Percentiles rank a stretch among this genome's conserved stretches.
phyloP scores from a whole-genome alignment of 2,113 vertebrate genomes.

The Procavia capensis region DNA sequence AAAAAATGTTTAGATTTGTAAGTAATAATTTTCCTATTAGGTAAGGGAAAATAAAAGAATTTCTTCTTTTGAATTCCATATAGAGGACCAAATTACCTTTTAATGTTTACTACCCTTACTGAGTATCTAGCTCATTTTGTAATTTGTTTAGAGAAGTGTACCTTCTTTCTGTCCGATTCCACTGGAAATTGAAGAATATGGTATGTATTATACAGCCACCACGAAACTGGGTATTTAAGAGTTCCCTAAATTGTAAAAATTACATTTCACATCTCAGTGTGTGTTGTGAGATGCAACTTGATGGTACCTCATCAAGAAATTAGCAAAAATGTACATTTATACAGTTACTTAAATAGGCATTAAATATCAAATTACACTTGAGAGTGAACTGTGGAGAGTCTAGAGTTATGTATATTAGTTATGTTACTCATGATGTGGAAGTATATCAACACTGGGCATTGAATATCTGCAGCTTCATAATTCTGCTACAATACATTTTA shows the following conservation, averaged over 20 bases:
- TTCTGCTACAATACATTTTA: too few species aligned
- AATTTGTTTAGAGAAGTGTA: too few species aligned
- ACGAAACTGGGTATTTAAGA: too few species aligned
- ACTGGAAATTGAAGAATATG: too few species aligned
- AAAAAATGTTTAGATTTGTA: too few species aligned
- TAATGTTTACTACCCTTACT: neutral
- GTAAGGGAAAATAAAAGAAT: fast-evolving
- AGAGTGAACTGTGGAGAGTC: too few species aligned
- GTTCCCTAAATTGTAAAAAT: too few species aligned
- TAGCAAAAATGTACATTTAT: neutral
- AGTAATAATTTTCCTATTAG: too few species aligned
- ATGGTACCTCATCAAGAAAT: neutral
- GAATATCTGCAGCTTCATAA: neutral
- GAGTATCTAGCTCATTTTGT: too few species aligned
- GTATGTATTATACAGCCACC: too few species aligned
- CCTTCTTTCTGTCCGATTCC: too few species aligned
- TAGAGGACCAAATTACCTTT: neutral
- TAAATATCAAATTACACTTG: neutral
- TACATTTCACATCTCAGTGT: too few species aligned
- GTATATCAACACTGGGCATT: neutral
- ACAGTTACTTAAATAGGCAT: neutral
- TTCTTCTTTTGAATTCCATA: neutral
- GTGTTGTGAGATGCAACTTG: fast-evolving
- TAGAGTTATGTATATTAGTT: neutral
- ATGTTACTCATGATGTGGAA: neutral